Evolutionary conservation across 92 coral and sea anemone species (phyloP), one percentile per base, ranked within the genome.

Genomic region (Ricordea florida): DNA sequence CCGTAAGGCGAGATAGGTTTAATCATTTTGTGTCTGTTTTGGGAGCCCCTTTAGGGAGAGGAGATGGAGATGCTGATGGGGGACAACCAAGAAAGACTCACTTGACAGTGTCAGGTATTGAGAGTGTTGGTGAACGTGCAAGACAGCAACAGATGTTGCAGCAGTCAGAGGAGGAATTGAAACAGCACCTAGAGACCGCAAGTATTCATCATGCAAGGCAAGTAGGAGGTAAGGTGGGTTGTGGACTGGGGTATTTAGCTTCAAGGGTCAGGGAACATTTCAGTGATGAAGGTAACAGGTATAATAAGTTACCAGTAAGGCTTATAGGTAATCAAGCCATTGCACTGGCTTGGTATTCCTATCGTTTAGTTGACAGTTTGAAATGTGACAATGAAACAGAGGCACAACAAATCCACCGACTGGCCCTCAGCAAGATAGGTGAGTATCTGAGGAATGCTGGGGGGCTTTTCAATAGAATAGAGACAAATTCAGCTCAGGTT

Each of bases 321-420:
- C 58, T 87, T 0, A 87, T 87, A 4, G 88, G 92, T 3, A 24
- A 21, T 37, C 92, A 81, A 66, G 88, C 92, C 9, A 87, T 76
- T 7, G 80, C 79, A 42, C 45, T 80, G 36, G 92, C 92, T 1
- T 36, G 74, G 28, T 71, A 86, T 66, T 43, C 80, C 10, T 78
- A 72, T 40, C 59, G 86, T 9, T 26, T 80, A 7, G 72, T 65
- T 45, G 82, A 79, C 38, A 25, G 72, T 23, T 66, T 85, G 29
- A 26, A 51, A 32, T 33, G 55, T 36, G 78, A 37, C 3, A 20
- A 46, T 65, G 83, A 70, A 36, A 78, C 52, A 21, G 82, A 46
- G 44, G 84, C 57, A 15, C 74, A 76, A 14, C 58, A 61, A 34
- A 23, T 77, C 10, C 57, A 38, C 38, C 27, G 82, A 13, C 13